Percentiles rank a stretch among this genome's conserved stretches.
Evolutionary conservation across 2,888 invertebrate species (phyloP).

Genomic region (Phymatocera aterrima): DNA sequence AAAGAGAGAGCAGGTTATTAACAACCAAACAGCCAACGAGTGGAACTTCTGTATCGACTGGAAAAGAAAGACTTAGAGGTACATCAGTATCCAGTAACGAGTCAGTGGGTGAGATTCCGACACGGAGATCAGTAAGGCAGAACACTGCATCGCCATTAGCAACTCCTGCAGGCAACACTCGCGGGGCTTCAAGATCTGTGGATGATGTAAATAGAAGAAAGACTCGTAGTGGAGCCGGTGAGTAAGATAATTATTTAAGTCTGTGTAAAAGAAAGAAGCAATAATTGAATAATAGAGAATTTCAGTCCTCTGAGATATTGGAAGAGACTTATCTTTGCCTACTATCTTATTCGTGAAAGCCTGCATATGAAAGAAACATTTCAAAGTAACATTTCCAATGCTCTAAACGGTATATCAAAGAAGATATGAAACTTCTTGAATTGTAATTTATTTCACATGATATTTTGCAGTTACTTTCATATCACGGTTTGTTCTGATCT

Average conservation of each 20-base stretch:
- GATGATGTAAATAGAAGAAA: constrained; percentile 73
- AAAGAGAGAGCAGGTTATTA: constrained; percentile 71
- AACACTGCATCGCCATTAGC: constrained; percentile 72
- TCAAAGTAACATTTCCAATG: constrained; percentile 1
- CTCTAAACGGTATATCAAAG: constrained; percentile 13
- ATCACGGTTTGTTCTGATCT: constrained; percentile 21
- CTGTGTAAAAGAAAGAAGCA: constrained; percentile 32
- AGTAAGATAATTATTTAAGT: constrained; percentile 59
- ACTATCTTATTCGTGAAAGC: constrained; percentile 18
- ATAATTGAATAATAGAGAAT: constrained; percentile 23
- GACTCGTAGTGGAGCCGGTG: constrained; percentile 74
- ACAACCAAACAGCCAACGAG: constrained; percentile 67
- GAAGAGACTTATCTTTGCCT: constrained; percentile 34
- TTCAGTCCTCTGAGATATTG: constrained; percentile 24
- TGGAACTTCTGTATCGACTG: constrained; percentile 59
- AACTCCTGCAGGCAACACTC: constrained; percentile 71
- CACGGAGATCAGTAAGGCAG: constrained; percentile 71
- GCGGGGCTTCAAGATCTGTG: constrained; percentile 72
- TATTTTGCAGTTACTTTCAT: constrained; percentile 26
- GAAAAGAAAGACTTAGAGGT: constrained; percentile 71
- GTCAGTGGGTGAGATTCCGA: constrained; percentile 68
- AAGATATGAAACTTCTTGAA: not conserved
- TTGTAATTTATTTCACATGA: constrained; percentile 23
- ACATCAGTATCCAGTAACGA: constrained; percentile 70
- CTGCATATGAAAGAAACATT: constrained; percentile 37